Conservation (phyloP, 2,797 vertebrate genomes). For the Hypotaenidia okinawae region DNA sequence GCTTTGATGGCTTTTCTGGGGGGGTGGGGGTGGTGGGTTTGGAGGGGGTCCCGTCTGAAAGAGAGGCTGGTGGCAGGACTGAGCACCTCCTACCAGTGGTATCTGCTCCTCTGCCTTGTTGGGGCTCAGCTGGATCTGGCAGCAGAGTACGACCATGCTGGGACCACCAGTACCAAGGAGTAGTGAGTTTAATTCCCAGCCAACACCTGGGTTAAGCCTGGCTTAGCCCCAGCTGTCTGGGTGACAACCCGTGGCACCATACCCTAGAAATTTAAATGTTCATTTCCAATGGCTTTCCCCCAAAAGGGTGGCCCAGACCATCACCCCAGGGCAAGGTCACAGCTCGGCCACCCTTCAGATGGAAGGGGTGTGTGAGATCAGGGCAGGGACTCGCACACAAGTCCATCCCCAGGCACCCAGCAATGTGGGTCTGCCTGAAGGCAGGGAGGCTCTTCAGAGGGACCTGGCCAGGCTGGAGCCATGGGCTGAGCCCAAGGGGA, state of each 20-base stretch:
- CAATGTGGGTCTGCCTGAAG: no score
- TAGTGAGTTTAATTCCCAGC: neutral
- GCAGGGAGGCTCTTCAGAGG: no score
- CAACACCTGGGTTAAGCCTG: neutral
- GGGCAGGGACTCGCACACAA: neutral
- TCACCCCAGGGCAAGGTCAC: neutral
- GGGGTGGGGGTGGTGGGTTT: neutral
- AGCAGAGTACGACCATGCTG: neutral
- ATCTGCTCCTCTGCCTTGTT: neutral
- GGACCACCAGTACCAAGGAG: accelerated
- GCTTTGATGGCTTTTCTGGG: no score
- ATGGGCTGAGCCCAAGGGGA: no score
- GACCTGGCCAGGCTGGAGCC: no score
- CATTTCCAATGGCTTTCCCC: neutral
- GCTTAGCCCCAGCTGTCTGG: neutral
- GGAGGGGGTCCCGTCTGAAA: no score
- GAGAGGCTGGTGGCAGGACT: neutral
- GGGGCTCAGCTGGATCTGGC: neutral
- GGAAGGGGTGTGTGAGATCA: no score
- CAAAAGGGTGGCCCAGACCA: neutral
- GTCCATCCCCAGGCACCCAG: neutral
- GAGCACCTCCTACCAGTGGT: neutral
- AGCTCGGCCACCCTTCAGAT: neutral
- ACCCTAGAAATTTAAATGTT: neutral
- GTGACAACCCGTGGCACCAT: neutral